Base-by-base conservation (phyloP, 2,797 vertebrate species). In the Melanotaenia maccullochi region DNA sequence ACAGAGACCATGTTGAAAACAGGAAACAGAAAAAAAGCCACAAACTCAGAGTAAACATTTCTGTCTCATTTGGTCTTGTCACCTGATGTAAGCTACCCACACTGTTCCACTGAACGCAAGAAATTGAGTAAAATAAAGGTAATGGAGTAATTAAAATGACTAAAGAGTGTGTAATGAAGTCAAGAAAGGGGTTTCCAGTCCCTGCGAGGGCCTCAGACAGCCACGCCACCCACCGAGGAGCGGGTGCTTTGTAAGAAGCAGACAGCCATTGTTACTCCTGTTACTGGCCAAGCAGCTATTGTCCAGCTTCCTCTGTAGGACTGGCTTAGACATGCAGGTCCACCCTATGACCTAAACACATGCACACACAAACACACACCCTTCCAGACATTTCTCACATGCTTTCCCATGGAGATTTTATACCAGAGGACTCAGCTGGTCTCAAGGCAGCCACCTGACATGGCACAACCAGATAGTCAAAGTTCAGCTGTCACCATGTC, bases 261-360 rank as follows among this genome's bases (percentile, higher is more conserved):
- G 79, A 79, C 82, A 30, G 83, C 84, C 88, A 92, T 94, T 94
- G 92, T 94, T 91, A 30, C 82, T 74, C 81, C 86, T 86, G 79
- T 90, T 90, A 89, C 84, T 83, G 89, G 81, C 82, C 75, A 16
- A 64, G 90, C 76, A 52, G 79, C 90, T 91, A 93, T 93, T 93
- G 93, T 94, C 87, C 79, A 60, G 85, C 87, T 92, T 92, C 88
- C 93, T 90, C 86, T 88, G 76, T 79, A 79, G 81, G 87, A 75
- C 83, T 66, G 79, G 75, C 86, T 86, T 74, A 85, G 85, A 88
- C 66, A 38, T 86, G 83, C 82, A 75, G 84, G 73, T 87, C 91
- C 91, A 88, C 88, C 88, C 91, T 90, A 54, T 92, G 90, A 90
- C 88, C 85, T 87, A 84, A 83, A 63, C 83, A 69, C 82, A 56